These are phyloP conservation scores for Aulostomus chinensis DNA, from an alignment of 2,797 vertebrate species.

Conservation along the genomic window DNA sequence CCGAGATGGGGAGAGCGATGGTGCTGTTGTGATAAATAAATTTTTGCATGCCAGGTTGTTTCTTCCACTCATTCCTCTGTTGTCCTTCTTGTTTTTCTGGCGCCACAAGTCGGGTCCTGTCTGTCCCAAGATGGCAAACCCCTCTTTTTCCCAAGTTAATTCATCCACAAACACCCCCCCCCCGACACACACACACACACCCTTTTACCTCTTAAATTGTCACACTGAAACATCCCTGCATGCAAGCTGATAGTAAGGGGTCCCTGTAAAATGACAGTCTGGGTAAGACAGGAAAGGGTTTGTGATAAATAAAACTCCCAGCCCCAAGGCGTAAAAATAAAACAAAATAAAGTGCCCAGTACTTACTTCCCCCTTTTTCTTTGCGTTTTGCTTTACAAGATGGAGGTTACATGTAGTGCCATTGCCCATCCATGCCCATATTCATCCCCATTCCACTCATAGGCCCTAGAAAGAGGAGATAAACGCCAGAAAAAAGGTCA, in stretches of 20 bases:
- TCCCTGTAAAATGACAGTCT: conserved; percentile 17
- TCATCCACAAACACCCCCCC: conserved; percentile 32
- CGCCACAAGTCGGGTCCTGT: conserved; percentile 69
- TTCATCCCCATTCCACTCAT: conserved; percentile 93
- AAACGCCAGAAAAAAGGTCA: conserved; percentile 85
- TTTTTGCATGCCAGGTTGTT: conserved; percentile 74
- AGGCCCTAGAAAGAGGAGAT: conserved; percentile 83
- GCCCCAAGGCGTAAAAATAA: conserved; percentile 62
- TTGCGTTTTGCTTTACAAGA: conserved; percentile 86
- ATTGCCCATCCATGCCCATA: conserved; percentile 92
- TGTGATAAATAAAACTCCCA: conserved; percentile 31
- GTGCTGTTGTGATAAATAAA: conserved; percentile 88
- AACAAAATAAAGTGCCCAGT: conserved; percentile 82
- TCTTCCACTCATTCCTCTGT: conserved; percentile 70
- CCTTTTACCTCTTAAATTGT: conserved; percentile 35
- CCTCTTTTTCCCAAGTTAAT: conserved; percentile 57
- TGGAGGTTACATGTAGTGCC: conserved; percentile 91
- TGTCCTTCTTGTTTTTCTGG: conserved; percentile 70
- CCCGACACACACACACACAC: no score
- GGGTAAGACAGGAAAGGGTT: conserved; percentile 21
- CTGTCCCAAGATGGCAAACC: conserved; percentile 80
- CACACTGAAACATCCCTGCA: conserved; percentile 35
- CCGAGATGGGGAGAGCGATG: conserved; percentile 80
- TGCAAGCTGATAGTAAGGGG: conserved; percentile 14
- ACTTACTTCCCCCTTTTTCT: conserved; percentile 99